A percentile compares a stretch with the other conserved stretches of the same genome.
These are phyloP conservation scores for Archips crataeganus DNA, from an alignment of 2,888 invertebrate genomes.

Conservation along the genomic window DNA sequence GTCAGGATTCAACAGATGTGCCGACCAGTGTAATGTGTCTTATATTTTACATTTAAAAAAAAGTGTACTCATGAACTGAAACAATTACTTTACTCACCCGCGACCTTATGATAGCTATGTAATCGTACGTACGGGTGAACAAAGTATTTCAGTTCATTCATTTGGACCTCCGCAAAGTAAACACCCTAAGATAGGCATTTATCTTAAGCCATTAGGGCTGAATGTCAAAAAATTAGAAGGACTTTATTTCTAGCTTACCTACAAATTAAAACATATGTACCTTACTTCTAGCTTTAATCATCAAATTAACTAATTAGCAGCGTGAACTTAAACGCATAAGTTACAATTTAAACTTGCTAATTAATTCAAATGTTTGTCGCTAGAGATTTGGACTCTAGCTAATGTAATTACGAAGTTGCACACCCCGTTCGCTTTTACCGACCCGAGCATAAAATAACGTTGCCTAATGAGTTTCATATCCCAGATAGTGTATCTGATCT, in stretches of 20 bases:
- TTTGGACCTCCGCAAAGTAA: background rate
- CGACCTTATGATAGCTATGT: too few species aligned
- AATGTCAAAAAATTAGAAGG: background rate
- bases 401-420: background rate
- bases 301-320: constrained; percentile 22
- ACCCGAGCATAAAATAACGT: background rate
- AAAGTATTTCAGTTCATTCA: too few species aligned
- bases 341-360: background rate
- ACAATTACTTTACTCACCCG: too few species aligned
- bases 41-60: too few species aligned
- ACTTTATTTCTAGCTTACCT: background rate
- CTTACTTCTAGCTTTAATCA: background rate
- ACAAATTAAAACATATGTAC: background rate
- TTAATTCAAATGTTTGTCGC: constrained; percentile 6
- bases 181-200: background rate
- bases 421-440: background rate
- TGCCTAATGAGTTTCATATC: too few species aligned
- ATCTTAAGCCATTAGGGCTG: background rate
- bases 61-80: too few species aligned
- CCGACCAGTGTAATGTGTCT: too few species aligned
- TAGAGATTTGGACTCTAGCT: constrained; percentile 2
- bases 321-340: constrained; percentile 21
- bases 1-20: too few species aligned
- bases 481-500: too few species aligned
- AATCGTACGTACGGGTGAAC: too few species aligned